A percentile compares a stretch with the other conserved stretches of the same genome.
These are phyloP conservation scores for Neria commutata DNA, from an alignment of 2,888 invertebrate species.

Conservation along the genomic window DNA sequence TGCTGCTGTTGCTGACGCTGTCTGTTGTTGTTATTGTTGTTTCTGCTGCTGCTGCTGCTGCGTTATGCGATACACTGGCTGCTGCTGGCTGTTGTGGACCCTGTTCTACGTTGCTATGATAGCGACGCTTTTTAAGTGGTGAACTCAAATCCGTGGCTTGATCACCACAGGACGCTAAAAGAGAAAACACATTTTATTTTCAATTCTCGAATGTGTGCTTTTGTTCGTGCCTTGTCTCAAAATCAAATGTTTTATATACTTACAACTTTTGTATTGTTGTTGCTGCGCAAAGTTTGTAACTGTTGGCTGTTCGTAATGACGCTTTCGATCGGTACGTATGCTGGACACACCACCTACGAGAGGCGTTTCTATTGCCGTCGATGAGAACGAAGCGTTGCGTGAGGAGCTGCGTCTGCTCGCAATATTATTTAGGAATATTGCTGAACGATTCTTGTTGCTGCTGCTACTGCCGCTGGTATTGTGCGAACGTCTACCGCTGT, in stretches of 20 bases:
- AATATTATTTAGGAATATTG: no score
- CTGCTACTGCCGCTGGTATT: slow-evolving; percentile 19
- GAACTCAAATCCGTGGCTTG: slow-evolving; percentile 43
- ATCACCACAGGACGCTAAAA: slow-evolving; percentile 45
- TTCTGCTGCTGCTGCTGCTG: slow-evolving; percentile 22
- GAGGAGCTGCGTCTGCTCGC: no score
- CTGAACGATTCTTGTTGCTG: slow-evolving; percentile 21
- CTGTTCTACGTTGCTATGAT: slow-evolving; percentile 31
- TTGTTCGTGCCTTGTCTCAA: no score
- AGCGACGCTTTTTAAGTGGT: slow-evolving; percentile 53
- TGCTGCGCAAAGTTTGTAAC: neutral
- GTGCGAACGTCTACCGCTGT: slow-evolving; percentile 2
- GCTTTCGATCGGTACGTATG: slow-evolving; percentile 42
- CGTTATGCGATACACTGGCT: slow-evolving; percentile 7
- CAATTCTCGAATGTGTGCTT: no score
- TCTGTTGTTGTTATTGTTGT: slow-evolving; percentile 19
- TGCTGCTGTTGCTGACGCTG: slow-evolving; percentile 3
- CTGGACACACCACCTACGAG: slow-evolving; percentile 2
- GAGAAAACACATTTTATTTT: slow-evolving; percentile 27
- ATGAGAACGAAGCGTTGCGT: slow-evolving; percentile 27
- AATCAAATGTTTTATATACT: neutral
- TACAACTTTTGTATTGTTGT: neutral
- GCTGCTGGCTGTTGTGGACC: slow-evolving; percentile 6
- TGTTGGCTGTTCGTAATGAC: slow-evolving; percentile 33
- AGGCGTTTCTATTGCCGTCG: slow-evolving; percentile 22